Base-by-base conservation (phyloP, 2,888 invertebrate genomes). In the Cephus spinipes region DNA sequence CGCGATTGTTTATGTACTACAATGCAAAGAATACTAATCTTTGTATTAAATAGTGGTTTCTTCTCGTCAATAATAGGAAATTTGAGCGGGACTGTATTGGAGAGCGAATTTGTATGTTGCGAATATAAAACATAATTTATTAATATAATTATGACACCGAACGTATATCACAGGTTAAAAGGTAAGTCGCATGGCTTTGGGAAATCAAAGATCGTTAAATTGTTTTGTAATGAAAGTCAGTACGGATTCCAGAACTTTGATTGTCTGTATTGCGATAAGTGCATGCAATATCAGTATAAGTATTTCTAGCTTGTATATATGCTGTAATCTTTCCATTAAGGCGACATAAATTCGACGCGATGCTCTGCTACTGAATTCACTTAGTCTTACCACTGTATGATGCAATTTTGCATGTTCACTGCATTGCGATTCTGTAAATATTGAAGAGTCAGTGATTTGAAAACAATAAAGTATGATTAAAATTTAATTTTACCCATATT, bases 401-500 rank as follows among this genome's bases (percentile, higher is more conserved):
- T 89, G 89, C n/a, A 90, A 84, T 79, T 88, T 90, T 34, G 82
- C 87, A 73, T 89, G 86, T 76, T 89, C 89, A 73, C 85, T 87
- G 78, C 89, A 90, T 73, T 87, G 81, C 68, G 79, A 78, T 31
- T 87, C 87, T 88, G 71, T 4, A 80, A 81, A 77, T 36, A 75
- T 55, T 6, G 6, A 76, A 75, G 75, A 73, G 74, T n/a, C 74
- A 33, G 40, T 55, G 40, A 55, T 55, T 80, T 83, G 77, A 23
- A 78, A 78, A 40, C 30, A 40, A 15, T 31, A 73, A 71, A 69
- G n/a, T 68, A 68, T 74, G 23, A 77, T 68, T 35, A 15, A 75
- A 1, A 15, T 15, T 75, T 32, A 34, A 76, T 68, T 81, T 76
- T 76, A 92, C 92, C 91, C 87, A 89, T 87, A 92, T 94, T 93